Base-by-base conservation (phyloP, 2,888 invertebrate genomes). In the Ctena decussata region DNA sequence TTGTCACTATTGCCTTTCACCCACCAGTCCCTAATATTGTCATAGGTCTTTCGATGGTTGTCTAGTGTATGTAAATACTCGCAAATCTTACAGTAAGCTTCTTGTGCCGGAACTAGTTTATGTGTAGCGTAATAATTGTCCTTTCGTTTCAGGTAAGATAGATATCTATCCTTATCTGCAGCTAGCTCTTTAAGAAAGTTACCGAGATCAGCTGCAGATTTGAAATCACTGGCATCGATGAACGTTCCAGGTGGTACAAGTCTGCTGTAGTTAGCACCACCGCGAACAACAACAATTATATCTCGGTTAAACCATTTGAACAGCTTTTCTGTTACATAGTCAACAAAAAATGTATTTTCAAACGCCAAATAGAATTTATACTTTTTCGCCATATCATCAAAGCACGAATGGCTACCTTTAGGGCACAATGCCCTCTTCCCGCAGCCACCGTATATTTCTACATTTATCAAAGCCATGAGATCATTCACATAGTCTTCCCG, bases 361-460 rank as follows among this genome's bases (percentile, higher is more conserved):
- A 75, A 75, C 3, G 75, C 53, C 5, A 75, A 12, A n/a, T 53
- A 75, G 21, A 57, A 75, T 57, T 75, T 75, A 57, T 75, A 75
- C n/a, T 46, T 44, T 1, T 15, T 24, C 18, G 8, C 53, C 18
- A 57, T 12, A 0, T 32, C 53, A 1, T 11, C 24, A 15, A 37
- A 37, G 11, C 32, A 49, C 18, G 11, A 32, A 32, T 21, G 12
- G 15, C 18, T 18, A 1, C 35, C 18, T 37, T 57, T 35, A 18
- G 21, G 15, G 30, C 53, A 53, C 18, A 8, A 2, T 8, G n/a
- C n/a, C 1, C 35, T 65, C 32, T 46, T 37, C 3, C 85, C 82
- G 41, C 85, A 85, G 18, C 30, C 30, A 6, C 85, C 85, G 30
- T 60, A 85, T 69, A 80, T 69, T 71, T 85, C 82, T 3, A 82